Evolutionary conservation across 2,888 invertebrate genomes (phyloP).

Genomic region (Andrena bicolor): DNA sequence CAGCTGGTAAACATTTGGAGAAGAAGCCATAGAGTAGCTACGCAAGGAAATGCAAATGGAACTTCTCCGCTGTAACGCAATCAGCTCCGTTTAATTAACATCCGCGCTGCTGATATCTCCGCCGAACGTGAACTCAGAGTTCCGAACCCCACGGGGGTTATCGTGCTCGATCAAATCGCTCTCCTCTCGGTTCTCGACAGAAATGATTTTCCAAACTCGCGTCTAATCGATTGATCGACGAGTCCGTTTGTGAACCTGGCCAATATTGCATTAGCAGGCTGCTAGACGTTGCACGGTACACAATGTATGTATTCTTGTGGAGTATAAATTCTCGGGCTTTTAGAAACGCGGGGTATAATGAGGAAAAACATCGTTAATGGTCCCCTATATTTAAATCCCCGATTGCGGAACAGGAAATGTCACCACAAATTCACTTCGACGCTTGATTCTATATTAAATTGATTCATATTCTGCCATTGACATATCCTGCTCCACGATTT

Average conservation of each 20-base stretch:
- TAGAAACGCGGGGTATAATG: no score
- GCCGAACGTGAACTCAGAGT: conserved; percentile 7
- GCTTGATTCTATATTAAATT: no score
- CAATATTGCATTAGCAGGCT: conserved; percentile 21
- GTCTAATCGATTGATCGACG: conserved; percentile 13
- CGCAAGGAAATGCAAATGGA: conserved; percentile 9
- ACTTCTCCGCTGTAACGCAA: conserved; percentile 20
- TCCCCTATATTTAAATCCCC: no score
- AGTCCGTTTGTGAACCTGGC: conserved; percentile 24
- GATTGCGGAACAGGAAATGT: no score
- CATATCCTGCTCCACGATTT: no score
- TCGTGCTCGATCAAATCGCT: conserved; percentile 59
- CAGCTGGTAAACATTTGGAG: not conserved
- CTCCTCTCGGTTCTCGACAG: conserved; percentile 22
- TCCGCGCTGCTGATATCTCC: conserved; percentile 14
- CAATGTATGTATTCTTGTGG: no score
- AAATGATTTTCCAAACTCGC: conserved; percentile 47
- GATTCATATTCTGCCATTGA: no score
- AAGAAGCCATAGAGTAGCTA: not conserved
- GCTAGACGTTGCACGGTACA: not conserved
- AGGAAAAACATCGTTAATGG: no score
- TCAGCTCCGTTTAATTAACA: conserved; percentile 51
- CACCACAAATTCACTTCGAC: no score
- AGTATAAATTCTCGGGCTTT: no score
- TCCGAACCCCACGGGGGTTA: conserved; percentile 34